phyloP scores from a whole-genome alignment of 2,113 vertebrate species.

The Chloebia gouldiae region DNA sequence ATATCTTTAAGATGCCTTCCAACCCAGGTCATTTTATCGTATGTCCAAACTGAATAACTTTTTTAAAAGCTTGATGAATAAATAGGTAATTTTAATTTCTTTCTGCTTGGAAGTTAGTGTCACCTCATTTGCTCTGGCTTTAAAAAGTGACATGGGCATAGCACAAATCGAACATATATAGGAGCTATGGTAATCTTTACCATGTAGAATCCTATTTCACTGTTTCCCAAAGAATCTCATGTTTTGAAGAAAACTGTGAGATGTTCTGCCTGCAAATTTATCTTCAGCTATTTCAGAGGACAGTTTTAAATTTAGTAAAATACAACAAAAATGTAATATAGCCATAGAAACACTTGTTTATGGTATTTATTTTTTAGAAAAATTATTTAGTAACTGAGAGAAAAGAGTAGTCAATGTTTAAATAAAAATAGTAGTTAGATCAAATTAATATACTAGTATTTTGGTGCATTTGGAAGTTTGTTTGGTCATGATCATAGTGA shows the following conservation, averaged over 20 bases:
- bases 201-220: neutral
- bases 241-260: neutral
- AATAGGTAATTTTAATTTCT: neutral
- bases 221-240: neutral
- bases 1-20: neutral
- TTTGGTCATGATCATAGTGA: neutral
- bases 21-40: neutral
- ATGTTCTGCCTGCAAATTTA: neutral
- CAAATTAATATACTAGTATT: neutral
- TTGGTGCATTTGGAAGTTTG: neutral
- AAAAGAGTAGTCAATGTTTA: neutral
- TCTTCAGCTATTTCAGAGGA: neutral
- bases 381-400: neutral
- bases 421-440: neutral
- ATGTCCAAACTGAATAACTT: neutral
- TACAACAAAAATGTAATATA: neutral
- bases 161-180: neutral
- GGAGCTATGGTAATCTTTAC: neutral
- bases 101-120: neutral
- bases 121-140: neutral
- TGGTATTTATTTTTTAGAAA: neutral
- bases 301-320: neutral
- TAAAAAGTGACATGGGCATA: neutral
- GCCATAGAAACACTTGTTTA: neutral
- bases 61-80: neutral